These are phyloP conservation scores for Condylura cristata DNA, from an alignment of 2,113 vertebrate genomes.

Conservation along the genomic window DNA sequence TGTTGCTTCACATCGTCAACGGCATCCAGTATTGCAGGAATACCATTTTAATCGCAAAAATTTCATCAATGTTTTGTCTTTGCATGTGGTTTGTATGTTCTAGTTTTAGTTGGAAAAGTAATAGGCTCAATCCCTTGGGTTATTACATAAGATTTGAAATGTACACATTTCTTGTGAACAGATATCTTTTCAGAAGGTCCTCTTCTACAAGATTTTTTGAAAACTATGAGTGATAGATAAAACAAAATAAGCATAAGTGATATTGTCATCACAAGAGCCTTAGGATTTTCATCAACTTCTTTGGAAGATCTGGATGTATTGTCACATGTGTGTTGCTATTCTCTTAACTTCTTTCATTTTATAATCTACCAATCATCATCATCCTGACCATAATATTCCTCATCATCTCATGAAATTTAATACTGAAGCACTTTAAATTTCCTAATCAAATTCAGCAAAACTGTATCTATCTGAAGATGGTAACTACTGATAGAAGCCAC, in stretches of 20 bases:
- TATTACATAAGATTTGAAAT: not conserved
- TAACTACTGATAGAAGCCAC: not conserved
- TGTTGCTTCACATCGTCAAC: not conserved
- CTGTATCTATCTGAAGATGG: not conserved
- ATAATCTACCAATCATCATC: not conserved
- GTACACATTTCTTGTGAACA: conserved; percentile 7
- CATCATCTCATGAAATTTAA: not conserved
- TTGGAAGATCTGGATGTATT: not conserved
- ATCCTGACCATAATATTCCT: not conserved
- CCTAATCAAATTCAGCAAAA: conserved; percentile 22
- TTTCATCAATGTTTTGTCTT: not conserved
- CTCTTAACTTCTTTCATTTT: not conserved
- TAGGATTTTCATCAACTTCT: not conserved
- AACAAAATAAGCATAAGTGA: not conserved
- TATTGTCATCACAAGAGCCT: not conserved
- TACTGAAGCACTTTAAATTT: not conserved
- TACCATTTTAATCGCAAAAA: not conserved
- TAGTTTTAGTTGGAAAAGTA: not conserved
- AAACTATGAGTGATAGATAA: not conserved
- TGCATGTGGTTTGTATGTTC: not conserved
- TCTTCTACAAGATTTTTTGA: conserved; percentile 3
- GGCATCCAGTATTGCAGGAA: not conserved
- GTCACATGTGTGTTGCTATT: not conserved
- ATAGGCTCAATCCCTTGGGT: not conserved
- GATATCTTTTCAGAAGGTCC: not conserved